phyloP scores from a whole-genome alignment of 1,140 invertebrate species.

The Maniola jurtina region DNA sequence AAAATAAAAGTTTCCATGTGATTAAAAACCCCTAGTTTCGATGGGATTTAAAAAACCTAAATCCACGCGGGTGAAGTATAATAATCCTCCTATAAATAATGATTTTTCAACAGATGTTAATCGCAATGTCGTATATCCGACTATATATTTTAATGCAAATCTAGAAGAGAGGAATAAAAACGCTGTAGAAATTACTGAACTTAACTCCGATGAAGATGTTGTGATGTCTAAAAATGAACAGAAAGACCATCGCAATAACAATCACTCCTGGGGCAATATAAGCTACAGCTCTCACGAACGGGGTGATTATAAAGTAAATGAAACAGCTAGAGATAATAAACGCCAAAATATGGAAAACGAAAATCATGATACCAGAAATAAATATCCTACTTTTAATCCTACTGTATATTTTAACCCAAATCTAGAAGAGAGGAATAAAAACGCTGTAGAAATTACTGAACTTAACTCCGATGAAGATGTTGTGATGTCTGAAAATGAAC shows the following conservation, averaged over 20 bases:
- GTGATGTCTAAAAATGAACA: slow-evolving; percentile 8
- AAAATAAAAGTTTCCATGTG: too few species aligned
- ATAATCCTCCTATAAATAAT: not conserved
- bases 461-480: slow-evolving; percentile 40
- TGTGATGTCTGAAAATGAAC: slow-evolving; percentile 8
- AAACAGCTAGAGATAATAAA: slow-evolving; percentile 35
- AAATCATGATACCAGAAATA: not conserved
- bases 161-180: slow-evolving; percentile 17
- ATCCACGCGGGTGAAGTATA: too few species aligned
- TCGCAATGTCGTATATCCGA: slow-evolving; percentile 33
- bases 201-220: slow-evolving; percentile 40
- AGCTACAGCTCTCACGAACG: slow-evolving; percentile 29
- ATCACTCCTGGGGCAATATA: slow-evolving; percentile 35
- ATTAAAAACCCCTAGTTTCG: too few species aligned
- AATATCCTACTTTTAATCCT: slow-evolving; percentile 21
- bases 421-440: slow-evolving; percentile 12
- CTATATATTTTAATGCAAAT: slow-evolving; percentile 14
- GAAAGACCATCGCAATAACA: not conserved
- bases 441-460: slow-evolving; percentile 51
- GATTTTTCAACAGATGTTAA: slow-evolving; percentile 37
- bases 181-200: slow-evolving; percentile 49
- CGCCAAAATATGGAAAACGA: slow-evolving; percentile 24
- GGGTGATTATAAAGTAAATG: slow-evolving; percentile 35
- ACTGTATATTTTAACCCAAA: slow-evolving; percentile 17
- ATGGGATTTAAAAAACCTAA: too few species aligned